Percentiles rank a stretch among this genome's conserved stretches.
phyloP scores from a whole-genome alignment of 2,888 invertebrate genomes.

The Eulithis prunata region DNA sequence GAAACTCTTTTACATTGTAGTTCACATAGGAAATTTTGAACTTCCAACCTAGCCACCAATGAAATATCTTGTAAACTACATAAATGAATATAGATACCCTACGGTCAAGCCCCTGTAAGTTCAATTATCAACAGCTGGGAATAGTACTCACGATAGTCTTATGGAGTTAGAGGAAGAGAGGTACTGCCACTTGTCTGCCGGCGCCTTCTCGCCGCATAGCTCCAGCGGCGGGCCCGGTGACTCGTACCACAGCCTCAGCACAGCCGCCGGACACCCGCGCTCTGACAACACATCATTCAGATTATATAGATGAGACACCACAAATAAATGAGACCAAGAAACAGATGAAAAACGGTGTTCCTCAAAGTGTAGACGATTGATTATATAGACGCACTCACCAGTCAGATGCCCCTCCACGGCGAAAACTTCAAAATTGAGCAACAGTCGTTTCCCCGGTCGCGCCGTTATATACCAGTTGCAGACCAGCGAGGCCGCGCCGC shows the following conservation, averaged over 20 bases:
- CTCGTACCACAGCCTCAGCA: slow-evolving; percentile 94
- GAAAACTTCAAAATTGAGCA: slow-evolving; percentile 96
- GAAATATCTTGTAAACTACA: no score
- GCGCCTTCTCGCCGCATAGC: slow-evolving; percentile 93
- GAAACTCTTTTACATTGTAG: no score
- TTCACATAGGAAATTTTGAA: no score
- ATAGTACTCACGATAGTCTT: slow-evolving; percentile 89
- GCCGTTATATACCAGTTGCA: slow-evolving; percentile 99
- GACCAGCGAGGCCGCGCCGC: slow-evolving; percentile 92
- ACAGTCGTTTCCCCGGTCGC: slow-evolving; percentile 92
- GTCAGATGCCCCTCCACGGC: slow-evolving; percentile 96
- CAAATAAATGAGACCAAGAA: no score
- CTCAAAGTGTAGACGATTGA: no score
- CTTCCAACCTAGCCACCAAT: no score
- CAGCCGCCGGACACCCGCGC: slow-evolving; percentile 96
- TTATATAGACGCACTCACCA: slow-evolving; percentile 76
- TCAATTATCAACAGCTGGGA: no score
- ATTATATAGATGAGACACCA: no score
- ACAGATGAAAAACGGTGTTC: no score
- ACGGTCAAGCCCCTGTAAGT: no score
- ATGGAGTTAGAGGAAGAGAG: slow-evolving; percentile 94
- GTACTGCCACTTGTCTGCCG: slow-evolving; percentile 91
- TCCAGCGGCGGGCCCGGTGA: slow-evolving; percentile 92
- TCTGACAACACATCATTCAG: slow-evolving; percentile 70
- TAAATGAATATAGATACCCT: no score